These are phyloP conservation scores for Campopleginae sp. DNA, from an alignment of 2,888 invertebrate genomes.

Conservation along the genomic window DNA sequence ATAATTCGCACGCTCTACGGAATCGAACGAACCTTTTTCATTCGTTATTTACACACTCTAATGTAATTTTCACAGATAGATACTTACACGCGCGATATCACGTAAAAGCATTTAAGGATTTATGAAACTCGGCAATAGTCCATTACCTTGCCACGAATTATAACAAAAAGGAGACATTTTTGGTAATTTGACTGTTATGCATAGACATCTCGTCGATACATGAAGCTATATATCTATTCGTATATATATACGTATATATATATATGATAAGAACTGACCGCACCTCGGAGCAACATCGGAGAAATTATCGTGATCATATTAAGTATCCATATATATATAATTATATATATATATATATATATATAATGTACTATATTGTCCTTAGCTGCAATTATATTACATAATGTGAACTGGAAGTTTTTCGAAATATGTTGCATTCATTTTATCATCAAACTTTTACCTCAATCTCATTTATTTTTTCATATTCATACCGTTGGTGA, in stretches of 20 bases:
- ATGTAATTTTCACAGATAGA: conserved; percentile 55
- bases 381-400: conserved; percentile 67
- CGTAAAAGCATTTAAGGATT: conserved; percentile 36
- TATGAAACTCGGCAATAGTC: conserved; percentile 46
- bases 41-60: conserved; percentile 49
- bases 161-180: conserved; percentile 36
- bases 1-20: conserved; percentile 43
- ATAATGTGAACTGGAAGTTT: conserved; percentile 60
- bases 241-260: conserved; percentile 28
- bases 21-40: conserved; percentile 40
- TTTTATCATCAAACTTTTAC: conserved; percentile 10
- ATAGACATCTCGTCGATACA: conserved; percentile 59
- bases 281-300: conserved; percentile 63
- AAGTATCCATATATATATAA: conserved; percentile 55
- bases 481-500: neutral
- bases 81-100: neutral
- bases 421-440: conserved; percentile 28
- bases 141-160: conserved; percentile 39
- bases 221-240: conserved; percentile 20
- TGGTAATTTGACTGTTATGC: conserved; percentile 49
- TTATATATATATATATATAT: conserved; percentile 38
- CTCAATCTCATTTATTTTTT: neutral
- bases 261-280: conserved; percentile 58
- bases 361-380: conserved; percentile 67
- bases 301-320: conserved; percentile 64